These are phyloP conservation scores for Autographa pulchrina DNA, from an alignment of 2,888 invertebrate genomes.

Conservation along the genomic window DNA sequence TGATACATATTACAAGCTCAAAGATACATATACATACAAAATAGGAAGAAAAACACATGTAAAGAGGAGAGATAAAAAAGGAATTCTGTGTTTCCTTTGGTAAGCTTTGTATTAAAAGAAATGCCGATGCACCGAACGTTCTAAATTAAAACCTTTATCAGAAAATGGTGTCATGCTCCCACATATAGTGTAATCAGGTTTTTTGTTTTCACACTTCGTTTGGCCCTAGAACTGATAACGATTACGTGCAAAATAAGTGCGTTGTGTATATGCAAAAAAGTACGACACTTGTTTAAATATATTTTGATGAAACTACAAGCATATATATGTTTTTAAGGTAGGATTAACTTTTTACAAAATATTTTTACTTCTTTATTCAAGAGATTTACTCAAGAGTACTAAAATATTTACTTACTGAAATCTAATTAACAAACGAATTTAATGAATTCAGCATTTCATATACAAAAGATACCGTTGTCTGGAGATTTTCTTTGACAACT, in stretches of 20 bases:
- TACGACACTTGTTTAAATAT: background rate
- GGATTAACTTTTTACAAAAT: no score
- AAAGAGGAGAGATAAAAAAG: background rate
- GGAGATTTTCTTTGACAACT: no score
- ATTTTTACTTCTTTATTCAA: no score
- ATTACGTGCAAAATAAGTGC: constrained; percentile 16
- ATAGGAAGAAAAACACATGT: background rate
- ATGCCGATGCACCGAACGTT: constrained; percentile 8
- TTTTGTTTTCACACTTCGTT: constrained; percentile 27
- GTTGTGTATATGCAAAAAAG: no score
- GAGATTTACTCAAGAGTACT: no score
- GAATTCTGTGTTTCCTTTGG: background rate
- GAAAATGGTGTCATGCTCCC: constrained; percentile 7
- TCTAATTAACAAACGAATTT: no score
- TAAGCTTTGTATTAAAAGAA: background rate
- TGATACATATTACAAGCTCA: background rate
- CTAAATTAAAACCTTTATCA: constrained; percentile 28
- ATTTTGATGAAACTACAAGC: background rate
- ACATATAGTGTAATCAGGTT: constrained; percentile 9
- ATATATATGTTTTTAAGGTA: no score
- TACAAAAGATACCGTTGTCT: no score
- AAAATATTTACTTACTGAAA: no score
- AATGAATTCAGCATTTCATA: no score
- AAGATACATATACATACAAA: background rate
- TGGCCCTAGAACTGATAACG: constrained; percentile 34